These are phyloP conservation scores for Anguilla japonica DNA, from an alignment of 2,113 vertebrate genomes.

Conservation along the genomic window DNA sequence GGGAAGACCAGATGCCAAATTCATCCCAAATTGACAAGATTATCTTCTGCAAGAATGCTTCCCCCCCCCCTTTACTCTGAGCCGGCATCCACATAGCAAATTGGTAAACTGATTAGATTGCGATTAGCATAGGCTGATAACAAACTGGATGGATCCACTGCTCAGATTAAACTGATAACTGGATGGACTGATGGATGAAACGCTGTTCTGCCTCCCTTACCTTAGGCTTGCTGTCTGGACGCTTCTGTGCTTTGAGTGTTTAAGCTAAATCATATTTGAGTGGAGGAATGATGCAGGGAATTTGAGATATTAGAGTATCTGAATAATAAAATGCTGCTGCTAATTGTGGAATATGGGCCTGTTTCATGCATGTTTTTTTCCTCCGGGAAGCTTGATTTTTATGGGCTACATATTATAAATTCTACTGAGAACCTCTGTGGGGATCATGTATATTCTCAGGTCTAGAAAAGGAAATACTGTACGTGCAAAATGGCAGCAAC, in stretches of 20 bases:
- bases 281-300: conserved; percentile 65
- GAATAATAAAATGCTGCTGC: conserved; percentile 59
- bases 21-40: conserved; percentile 66
- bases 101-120: conserved; percentile 59
- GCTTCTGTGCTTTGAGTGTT: conserved; percentile 66
- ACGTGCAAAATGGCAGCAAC: not conserved
- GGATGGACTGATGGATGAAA: conserved; percentile 55
- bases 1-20: conserved; percentile 66
- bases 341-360: conserved; percentile 52
- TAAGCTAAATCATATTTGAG: conserved; percentile 65
- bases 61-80: conserved; percentile 41
- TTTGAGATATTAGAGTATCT: conserved; percentile 69
- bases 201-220: conserved; percentile 46
- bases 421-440: conserved; percentile 50
- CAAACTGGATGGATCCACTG: conserved; percentile 56
- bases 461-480: conserved; percentile 39
- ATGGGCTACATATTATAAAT: conserved; percentile 66
- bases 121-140: conserved; percentile 59
- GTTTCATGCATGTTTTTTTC: conserved; percentile 59
- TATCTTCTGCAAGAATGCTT: conserved; percentile 50
- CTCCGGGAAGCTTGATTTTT: conserved; percentile 67
- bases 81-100: conserved; percentile 58
- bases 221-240: conserved; percentile 36
- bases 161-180: conserved; percentile 63
- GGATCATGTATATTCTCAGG: conserved; percentile 18